Evolutionary conservation across 2,113 vertebrate species (phyloP), one percentile per base, ranked within the genome.

Genomic region (Suricata suricatta): DNA sequence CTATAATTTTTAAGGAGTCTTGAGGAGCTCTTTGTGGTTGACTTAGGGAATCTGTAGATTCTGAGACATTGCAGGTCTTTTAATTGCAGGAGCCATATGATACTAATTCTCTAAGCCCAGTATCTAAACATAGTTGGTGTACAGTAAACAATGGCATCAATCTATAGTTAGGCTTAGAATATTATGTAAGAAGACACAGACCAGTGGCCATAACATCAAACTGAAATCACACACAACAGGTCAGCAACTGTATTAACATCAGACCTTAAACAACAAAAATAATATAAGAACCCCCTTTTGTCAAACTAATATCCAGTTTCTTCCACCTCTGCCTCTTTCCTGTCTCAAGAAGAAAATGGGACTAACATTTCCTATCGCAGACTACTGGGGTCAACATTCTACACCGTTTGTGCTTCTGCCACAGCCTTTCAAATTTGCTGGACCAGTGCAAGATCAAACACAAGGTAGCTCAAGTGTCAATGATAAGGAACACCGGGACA

Each of bases 391-490:
- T 57, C 97, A 97, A 95, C 31, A 21, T 79, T 96, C 47, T 93
- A 60, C 95, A 95, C 0, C 63, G 3, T 68, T 76, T 95, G 77
- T 54, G 89, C n/a, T 96, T 96, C n/a, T 92, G 57, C 54, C 29
- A 54, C 93, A 96, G 84, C 81, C 97, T 96, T 98, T 93, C 86
- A 96, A 57, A 97, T 96, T 98, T 98, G 98, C 98, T 98, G 98
- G 98, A 98, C 98, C 99, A 99, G 98, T 99, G 98, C 99, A 99
- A 99, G 99, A 99, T 99, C 99, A 99, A 99, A 99, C 98, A 98
- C 98, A 97, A 98, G 97, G 95, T 98, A 97, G 97, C 97, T 98
- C 98, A 96, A 98, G 97, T 98, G 96, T 98, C 98, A 96, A 90
- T 96, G 98, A 97, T 97, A 97, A 98, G 97, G 98, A 98, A 98